Conservation (phyloP, 2,797 vertebrate species). For the Ibycter americanus region DNA sequence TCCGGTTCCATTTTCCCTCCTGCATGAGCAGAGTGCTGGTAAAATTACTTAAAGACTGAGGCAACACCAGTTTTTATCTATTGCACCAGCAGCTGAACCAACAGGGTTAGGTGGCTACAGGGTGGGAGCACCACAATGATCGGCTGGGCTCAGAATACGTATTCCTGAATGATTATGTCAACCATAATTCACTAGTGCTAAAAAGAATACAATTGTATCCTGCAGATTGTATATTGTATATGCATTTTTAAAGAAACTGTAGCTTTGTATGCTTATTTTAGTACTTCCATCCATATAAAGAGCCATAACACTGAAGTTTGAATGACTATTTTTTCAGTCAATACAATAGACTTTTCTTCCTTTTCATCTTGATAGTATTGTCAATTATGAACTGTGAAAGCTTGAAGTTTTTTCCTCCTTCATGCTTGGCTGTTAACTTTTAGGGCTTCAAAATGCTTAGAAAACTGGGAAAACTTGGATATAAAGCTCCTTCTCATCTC, state of each 20-base stretch:
- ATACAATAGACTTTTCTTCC: conserved; percentile 43
- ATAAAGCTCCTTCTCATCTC: background rate
- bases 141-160: background rate
- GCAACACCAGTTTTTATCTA: background rate
- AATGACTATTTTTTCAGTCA: conserved; percentile 38
- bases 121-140: background rate
- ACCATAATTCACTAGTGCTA: background rate
- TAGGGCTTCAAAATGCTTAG: background rate
- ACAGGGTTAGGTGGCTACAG: background rate
- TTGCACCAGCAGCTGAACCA: background rate
- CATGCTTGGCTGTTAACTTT: background rate
- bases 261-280: conserved; percentile 63
- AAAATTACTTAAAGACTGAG: background rate
- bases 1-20: background rate
- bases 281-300: conserved; percentile 45
- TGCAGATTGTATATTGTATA: conserved; percentile 35
- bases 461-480: background rate
- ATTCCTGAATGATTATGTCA: conserved; percentile 25
- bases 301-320: background rate
- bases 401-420: background rate
- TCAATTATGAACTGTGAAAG: conserved; percentile 19
- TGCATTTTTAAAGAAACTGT: background rate
- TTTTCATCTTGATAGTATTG: conserved; percentile 23
- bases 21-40: background rate
- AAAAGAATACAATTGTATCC: conserved; percentile 28